Conservation (phyloP, 2,113 vertebrate genomes). For the Rynchops niger region DNA sequence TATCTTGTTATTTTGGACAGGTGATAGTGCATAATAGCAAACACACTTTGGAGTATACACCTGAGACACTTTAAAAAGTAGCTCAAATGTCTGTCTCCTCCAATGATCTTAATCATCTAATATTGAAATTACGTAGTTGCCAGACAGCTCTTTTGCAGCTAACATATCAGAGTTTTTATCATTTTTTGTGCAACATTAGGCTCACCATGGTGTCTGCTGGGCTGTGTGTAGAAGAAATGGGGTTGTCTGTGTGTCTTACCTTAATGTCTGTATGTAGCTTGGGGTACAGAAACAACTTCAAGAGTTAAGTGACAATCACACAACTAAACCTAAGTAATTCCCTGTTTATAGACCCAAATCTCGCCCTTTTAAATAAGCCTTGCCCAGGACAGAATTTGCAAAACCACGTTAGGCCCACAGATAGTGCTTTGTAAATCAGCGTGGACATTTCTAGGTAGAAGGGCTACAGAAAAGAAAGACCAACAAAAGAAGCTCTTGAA, state of each 20-base stretch:
- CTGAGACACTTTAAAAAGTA: background rate
- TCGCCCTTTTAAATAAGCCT: background rate
- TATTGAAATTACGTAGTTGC: background rate
- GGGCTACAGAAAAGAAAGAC: background rate
- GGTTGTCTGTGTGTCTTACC: background rate
- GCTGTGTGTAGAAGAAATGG: background rate
- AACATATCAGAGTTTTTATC: background rate
- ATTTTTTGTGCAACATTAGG: background rate
- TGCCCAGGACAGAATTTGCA: background rate
- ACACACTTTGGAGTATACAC: background rate
- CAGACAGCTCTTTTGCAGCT: background rate
- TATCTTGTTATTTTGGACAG: background rate
- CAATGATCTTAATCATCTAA: background rate
- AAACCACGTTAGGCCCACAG: background rate
- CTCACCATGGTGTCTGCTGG: background rate
- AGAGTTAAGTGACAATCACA: background rate
- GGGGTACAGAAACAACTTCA: background rate
- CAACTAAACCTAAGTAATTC: background rate
- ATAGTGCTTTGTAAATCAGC: background rate
- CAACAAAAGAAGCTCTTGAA: background rate
- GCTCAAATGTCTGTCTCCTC: background rate
- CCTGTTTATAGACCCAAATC: background rate
- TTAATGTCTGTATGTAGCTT: background rate
- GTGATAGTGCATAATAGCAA: background rate
- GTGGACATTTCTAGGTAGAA: background rate